phyloP scores from a whole-genome alignment of 1,140 invertebrate species.

The Lordiphosa mommai region DNA sequence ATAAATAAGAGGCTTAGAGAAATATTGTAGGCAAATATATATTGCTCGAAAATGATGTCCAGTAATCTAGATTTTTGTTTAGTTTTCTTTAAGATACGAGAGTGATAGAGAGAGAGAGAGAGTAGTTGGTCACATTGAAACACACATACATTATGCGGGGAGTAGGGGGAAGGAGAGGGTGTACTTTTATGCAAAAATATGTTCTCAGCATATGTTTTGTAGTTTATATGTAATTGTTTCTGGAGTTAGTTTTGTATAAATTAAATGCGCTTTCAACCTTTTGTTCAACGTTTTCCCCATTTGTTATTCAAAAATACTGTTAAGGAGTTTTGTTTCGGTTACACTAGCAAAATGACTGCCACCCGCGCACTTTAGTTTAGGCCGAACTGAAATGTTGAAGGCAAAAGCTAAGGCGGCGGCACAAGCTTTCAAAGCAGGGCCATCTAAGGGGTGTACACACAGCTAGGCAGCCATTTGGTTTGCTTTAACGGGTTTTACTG shows the following conservation, averaged over 20 bases:
- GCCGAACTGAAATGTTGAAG: conserved; percentile 23
- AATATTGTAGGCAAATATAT: conserved; percentile 70
- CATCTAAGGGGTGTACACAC: conserved; percentile 8
- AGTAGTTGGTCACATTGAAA: conserved; percentile 62
- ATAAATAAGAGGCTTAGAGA: conserved; percentile 55
- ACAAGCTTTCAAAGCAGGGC: conserved; percentile 1
- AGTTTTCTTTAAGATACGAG: conserved; percentile 28
- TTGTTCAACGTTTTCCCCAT: conserved; percentile 28
- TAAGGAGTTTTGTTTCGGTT: conserved; percentile 53
- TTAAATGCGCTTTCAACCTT: conserved; percentile 71
- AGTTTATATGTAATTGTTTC: conserved; percentile 22
- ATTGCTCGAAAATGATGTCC: conserved; percentile 64
- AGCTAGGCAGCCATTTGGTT: conserved; percentile 33
- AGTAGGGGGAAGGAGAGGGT: conserved; percentile 13
- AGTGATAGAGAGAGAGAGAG: conserved; percentile 14
- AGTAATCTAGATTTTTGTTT: conserved; percentile 38
- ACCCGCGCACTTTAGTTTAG: conserved; percentile 1
- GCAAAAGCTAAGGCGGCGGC: conserved; percentile 41
- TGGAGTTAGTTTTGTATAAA: conserved; percentile 27
- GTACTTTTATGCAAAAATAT: conserved; percentile 33
- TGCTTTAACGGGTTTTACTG: conserved; percentile 9
- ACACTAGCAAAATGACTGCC: conserved; percentile 46
- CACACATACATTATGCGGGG: conserved; percentile 28
- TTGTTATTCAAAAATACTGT: conserved; percentile 57
- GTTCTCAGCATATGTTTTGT: conserved; percentile 25